Base-by-base conservation (phyloP, 2,797 vertebrate species). In the Artibeus jamaicensis region DNA sequence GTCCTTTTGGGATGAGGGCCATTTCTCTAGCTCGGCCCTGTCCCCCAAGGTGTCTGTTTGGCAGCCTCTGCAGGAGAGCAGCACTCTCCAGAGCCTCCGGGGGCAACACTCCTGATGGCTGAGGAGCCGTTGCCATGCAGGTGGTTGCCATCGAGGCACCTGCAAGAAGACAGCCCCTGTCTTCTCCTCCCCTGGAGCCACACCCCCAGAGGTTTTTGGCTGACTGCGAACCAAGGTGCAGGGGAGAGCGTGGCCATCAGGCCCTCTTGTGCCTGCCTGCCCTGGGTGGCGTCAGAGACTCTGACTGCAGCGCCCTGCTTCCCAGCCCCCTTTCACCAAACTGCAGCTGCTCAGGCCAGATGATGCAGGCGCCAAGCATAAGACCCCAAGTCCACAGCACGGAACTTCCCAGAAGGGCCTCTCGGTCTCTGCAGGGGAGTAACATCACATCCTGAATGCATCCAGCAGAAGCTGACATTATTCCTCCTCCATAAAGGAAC, bases 21-120 rank as follows among this genome's bases (percentile, higher is more conserved):
- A 11, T 44, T 48, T 74, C 55, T 79, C 44, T 2, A 24, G 84
- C 18, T 29, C 14, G 39, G 46, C 65, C 81, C 24, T 8, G 22
- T 84, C 94, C 96, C 97, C 19, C 18, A 57, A n/a, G 95, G 46
- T 26, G 2, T 59, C 46, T 95, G 87, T 29, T 73, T 81, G 82
- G 97, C 95, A 97, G 97, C 97, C 79, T 89, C 57, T 16, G 32
- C 1, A 81, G 39, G n/a, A 50, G 53, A 0, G 6, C 62, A 15
- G n/a, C 44, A 90, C 91, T 89, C 96, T 91, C 53, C 8, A 44
- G 88, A 29, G 92, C 76, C 62, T 65, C 29, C 65, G 3, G 34
- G 37, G 0, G n/a, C 6, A 24, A 2, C 42, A 2, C 93, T 79
- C 79, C 44, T 0, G 1, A 50, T 0, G n/a, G 79, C 79, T 8